Conservation (phyloP, 1,140 invertebrate species). For the Drosophila sp. region DNA sequence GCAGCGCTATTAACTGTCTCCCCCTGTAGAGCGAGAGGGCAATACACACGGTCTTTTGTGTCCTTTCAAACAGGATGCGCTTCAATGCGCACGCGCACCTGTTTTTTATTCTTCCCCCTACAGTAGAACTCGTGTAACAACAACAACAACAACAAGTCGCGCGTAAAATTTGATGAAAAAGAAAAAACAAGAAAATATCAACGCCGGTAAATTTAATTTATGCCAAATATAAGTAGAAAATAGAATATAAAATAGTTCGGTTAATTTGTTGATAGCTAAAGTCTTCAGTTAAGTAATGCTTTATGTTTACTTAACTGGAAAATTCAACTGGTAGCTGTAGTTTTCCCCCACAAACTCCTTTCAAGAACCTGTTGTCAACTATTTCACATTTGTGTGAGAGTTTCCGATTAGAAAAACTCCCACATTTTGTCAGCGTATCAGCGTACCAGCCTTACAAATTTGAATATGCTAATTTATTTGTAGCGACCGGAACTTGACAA, state of each 20-base stretch:
- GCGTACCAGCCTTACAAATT: constrained; percentile 17
- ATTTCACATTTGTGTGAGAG: constrained; percentile 57
- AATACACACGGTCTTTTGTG: neutral
- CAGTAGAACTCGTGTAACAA: constrained; percentile 17
- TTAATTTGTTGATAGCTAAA: constrained; percentile 3
- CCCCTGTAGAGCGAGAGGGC: constrained; percentile 5
- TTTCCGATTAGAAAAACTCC: constrained; percentile 54
- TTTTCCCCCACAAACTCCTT: neutral
- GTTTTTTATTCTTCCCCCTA: constrained; percentile 30
- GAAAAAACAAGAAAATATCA: too few species aligned
- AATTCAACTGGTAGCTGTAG: constrained; percentile 58
- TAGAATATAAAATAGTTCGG: too few species aligned
- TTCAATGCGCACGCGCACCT: constrained; percentile 69
- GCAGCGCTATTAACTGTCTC: constrained; percentile 24
- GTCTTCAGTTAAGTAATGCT: constrained; percentile 5
- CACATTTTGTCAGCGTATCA: constrained; percentile 46
- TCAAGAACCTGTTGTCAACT: constrained; percentile 41
- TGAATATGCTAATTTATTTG: constrained; percentile 36
- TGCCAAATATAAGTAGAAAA: constrained; percentile 16
- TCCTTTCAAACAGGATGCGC: constrained; percentile 70
- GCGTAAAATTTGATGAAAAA: constrained; percentile 34
- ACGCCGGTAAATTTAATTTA: constrained; percentile 22
- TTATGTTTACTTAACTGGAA: constrained; percentile 45
- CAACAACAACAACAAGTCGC: constrained; percentile 43
- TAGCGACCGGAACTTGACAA: constrained; percentile 24